phyloP scores from a whole-genome alignment of 1,140 invertebrate species.

The Leptinotarsa undecemlineata region DNA sequence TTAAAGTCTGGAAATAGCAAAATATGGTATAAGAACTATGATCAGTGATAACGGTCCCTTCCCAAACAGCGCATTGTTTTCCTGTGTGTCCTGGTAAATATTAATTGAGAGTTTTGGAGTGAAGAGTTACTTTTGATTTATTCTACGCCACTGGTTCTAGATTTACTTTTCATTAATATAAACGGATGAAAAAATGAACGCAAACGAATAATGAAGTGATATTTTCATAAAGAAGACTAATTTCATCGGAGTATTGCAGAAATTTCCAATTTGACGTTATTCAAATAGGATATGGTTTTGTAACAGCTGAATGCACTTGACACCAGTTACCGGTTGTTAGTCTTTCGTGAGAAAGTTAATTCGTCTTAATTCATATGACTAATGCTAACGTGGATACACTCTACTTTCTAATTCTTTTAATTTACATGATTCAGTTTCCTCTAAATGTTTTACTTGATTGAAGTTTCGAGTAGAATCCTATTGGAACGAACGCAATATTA shows the following conservation, averaged over 20 bases:
- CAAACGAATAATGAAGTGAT: too few species aligned
- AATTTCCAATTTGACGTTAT: neutral
- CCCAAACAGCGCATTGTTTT: too few species aligned
- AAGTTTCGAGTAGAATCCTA: neutral
- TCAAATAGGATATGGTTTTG: conserved; percentile 5
- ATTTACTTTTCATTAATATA: too few species aligned
- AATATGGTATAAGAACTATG: too few species aligned
- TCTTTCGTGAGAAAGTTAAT: conserved; percentile 5
- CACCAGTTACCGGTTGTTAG: neutral
- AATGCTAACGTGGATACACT: neutral
- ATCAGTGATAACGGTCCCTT: too few species aligned
- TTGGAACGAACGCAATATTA: neutral
- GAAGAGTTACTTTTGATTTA: too few species aligned
- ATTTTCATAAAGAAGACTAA: too few species aligned
- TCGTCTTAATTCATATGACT: neutral
- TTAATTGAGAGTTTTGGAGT: too few species aligned
- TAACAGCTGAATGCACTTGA: conserved; percentile 5
- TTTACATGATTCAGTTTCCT: neutral
- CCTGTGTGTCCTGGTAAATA: too few species aligned
- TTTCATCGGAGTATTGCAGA: neutral
- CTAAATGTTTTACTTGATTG: neutral
- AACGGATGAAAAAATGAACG: too few species aligned
- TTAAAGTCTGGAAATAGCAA: too few species aligned
- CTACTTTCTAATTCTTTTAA: neutral
- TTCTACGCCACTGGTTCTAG: too few species aligned